Evolutionary conservation across 2,797 vertebrate genomes (phyloP).

Genomic region (Erethizon dorsatum): DNA sequence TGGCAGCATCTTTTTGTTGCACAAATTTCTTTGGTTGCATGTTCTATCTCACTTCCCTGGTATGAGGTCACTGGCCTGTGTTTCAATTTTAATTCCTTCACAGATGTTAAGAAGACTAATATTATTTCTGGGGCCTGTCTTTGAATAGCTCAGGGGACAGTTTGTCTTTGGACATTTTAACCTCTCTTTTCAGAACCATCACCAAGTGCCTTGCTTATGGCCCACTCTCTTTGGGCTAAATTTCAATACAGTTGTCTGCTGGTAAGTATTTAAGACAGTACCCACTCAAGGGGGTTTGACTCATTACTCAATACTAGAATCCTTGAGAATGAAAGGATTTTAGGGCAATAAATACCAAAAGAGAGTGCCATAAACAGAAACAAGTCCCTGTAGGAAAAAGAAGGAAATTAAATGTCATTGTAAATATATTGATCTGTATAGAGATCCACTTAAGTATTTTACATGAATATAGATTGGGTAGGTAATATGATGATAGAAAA

Average conservation of each 20-base stretch:
- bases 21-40: constrained; percentile 60
- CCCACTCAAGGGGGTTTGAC: not conserved
- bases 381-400: not conserved
- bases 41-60: constrained; percentile 59
- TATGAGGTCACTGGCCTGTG: constrained; percentile 71
- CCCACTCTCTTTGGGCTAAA: not conserved
- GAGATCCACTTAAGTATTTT: not conserved
- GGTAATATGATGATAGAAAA: not conserved
- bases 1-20: constrained; percentile 41
- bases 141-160: constrained; percentile 54
- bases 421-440: not conserved
- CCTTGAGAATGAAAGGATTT: not conserved
- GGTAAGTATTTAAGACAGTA: constrained; percentile 5
- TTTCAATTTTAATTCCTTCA: constrained; percentile 77
- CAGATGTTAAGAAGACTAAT: constrained; percentile 80
- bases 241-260: not conserved
- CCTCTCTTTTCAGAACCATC: constrained; percentile 61
- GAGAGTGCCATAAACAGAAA: constrained; percentile 15
- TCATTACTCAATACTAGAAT: not conserved
- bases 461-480: not conserved
- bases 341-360: not conserved
- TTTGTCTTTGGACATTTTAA: constrained; percentile 71
- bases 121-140: constrained; percentile 64
- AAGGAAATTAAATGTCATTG: not conserved
- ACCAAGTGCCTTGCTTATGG: not conserved